Percentiles rank a stretch among this genome's conserved stretches.
Conservation (phyloP, 2,113 vertebrate species). For the Aegypius monachus region DNA sequence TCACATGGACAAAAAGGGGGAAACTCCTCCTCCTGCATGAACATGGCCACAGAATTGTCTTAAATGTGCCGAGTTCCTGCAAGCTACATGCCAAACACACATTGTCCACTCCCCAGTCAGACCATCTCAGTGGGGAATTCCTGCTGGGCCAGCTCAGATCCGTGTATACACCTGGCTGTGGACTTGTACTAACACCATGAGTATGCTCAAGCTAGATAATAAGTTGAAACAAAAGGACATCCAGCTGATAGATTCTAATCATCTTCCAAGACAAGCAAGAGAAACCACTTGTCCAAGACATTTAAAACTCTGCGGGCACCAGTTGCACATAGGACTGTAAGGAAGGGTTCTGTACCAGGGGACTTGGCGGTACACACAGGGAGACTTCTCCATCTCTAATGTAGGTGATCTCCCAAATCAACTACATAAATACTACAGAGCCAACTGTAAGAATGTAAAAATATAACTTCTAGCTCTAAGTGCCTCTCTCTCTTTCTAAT, state of each 20-base stretch:
- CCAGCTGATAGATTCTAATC: background rate
- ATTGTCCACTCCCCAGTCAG: background rate
- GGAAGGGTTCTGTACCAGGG: background rate
- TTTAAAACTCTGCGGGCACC: background rate
- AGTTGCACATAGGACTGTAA: background rate
- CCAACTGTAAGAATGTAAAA: background rate
- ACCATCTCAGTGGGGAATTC: background rate
- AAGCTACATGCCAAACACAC: background rate
- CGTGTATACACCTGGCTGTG: background rate
- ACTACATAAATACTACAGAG: background rate
- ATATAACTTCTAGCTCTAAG: background rate
- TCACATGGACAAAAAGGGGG: constrained; percentile 31
- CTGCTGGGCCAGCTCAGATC: background rate
- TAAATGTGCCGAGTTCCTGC: constrained; percentile 25
- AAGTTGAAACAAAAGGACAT: background rate
- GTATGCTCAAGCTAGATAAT: background rate
- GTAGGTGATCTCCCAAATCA: background rate
- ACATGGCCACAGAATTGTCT: background rate
- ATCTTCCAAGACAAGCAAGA: background rate
- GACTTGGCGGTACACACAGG: no score
- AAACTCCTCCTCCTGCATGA: constrained; percentile 32
- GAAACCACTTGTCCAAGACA: background rate
- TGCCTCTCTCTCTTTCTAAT: background rate
- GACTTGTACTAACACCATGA: background rate
- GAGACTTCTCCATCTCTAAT: background rate